Percentiles rank a stretch among this genome's conserved stretches.
These are phyloP conservation scores for Cydia splendana DNA, from an alignment of 1,140 invertebrate species.

Conservation along the genomic window DNA sequence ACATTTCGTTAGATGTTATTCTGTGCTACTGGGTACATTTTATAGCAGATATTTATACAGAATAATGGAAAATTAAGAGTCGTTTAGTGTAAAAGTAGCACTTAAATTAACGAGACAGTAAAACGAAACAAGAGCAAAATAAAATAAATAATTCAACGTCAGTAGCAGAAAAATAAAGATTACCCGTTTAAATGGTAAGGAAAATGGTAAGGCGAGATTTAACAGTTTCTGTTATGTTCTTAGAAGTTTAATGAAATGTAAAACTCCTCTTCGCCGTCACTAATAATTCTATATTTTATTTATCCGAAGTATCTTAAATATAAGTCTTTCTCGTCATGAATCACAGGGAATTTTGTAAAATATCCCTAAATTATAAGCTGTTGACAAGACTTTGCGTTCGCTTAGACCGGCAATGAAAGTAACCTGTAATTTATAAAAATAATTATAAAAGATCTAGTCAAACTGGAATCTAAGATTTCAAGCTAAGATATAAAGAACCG, in stretches of 20 bases:
- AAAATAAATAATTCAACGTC: not conserved
- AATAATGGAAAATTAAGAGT: conserved; percentile 1
- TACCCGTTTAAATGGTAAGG: not conserved
- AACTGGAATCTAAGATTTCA: conserved; percentile 19
- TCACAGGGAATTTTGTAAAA: conserved; percentile 3
- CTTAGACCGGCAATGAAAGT: not conserved
- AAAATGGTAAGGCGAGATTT: not conserved
- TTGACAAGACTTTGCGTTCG: not conserved
- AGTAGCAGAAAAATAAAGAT: not conserved
- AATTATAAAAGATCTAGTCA: not conserved
- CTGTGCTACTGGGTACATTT: not conserved
- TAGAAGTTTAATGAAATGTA: not conserved
- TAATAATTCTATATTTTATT: conserved; percentile 2
- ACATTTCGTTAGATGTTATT: not conserved
- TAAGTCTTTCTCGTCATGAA: not conserved
- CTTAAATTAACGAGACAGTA: not conserved
- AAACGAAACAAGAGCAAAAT: not conserved
- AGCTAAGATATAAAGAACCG: conserved; percentile 8
- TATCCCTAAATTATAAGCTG: not conserved
- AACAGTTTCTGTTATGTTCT: not conserved
- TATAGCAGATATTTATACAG: not conserved
- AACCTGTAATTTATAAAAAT: conserved; percentile 2
- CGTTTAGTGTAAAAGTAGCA: not conserved
- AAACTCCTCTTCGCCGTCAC: not conserved
- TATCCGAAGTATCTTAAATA: not conserved